A percentile compares a stretch with the other conserved stretches of the same genome.
These are phyloP conservation scores for Ashinkailepas kermadecensis DNA, from an alignment of 2,888 invertebrate genomes.

Conservation along the genomic window DNA sequence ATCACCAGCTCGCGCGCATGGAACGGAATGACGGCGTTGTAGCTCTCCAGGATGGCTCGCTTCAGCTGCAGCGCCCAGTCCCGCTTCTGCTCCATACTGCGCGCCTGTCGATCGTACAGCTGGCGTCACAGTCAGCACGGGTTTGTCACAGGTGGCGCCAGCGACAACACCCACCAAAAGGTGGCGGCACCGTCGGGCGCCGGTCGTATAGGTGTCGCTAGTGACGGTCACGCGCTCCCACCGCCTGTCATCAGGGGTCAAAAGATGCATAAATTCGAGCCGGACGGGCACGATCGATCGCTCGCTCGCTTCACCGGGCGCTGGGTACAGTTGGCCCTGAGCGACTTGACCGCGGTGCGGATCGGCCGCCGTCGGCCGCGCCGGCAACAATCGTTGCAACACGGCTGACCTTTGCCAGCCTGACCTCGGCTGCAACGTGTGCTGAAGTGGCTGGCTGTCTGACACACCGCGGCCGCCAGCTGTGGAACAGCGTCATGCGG, in stretches of 20 bases:
- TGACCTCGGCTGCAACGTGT: too few species aligned
- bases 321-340: neutral
- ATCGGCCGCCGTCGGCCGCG: too few species aligned
- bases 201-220: too few species aligned
- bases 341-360: too few species aligned
- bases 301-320: neutral
- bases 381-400: too few species aligned
- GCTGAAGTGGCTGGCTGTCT: too few species aligned
- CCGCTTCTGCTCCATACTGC: conserved; percentile 74
- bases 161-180: neutral
- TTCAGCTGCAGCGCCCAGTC: conserved; percentile 73
- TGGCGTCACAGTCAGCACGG: conserved; percentile 2
- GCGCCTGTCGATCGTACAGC: conserved; percentile 48
- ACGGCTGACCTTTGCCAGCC: too few species aligned
- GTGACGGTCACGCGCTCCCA: too few species aligned
- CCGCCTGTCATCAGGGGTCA: neutral
- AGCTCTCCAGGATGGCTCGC: conserved; percentile 87
- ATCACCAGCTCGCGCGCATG: conserved; percentile 88
- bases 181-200: too few species aligned
- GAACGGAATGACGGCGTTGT: conserved; percentile 84
- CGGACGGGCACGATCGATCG: neutral
- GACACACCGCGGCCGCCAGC: too few species aligned
- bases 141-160: neutral
- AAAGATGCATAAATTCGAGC: conserved; percentile 6
- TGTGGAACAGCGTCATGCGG: too few species aligned